Percentiles rank a stretch among this genome's conserved stretches.
Evolutionary conservation across 2,797 vertebrate genomes (phyloP).

Genomic region (Cryptoprocta ferox): DNA sequence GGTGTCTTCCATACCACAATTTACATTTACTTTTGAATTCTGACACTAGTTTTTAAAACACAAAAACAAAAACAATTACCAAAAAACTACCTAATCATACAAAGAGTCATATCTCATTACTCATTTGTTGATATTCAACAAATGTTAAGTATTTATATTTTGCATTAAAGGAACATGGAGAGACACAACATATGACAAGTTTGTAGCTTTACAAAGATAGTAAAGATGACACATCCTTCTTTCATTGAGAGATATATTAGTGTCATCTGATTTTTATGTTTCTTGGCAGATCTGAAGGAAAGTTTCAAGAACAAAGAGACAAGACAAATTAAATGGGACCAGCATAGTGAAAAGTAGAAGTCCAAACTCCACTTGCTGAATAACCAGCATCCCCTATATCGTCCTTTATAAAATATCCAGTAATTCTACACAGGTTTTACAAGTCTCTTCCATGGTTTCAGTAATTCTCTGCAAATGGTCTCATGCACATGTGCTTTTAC

Average conservation of each 20-base stretch:
- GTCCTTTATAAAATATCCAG: background rate
- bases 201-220: background rate
- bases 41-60: background rate
- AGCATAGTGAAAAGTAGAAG: background rate
- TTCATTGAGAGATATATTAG: background rate
- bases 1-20: background rate
- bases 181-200: background rate
- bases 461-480: background rate
- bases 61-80: background rate
- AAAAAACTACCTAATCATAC: background rate
- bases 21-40: slow-evolving; percentile 22
- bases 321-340: slow-evolving; percentile 7
- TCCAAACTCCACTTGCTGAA: background rate
- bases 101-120: slow-evolving; percentile 35
- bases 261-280: slow-evolving; percentile 20
- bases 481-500: background rate
- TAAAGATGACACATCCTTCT: slow-evolving; percentile 13
- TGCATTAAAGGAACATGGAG: background rate
- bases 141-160: background rate
- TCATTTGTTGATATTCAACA: background rate
- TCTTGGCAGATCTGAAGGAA: slow-evolving; percentile 44
- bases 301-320: slow-evolving; percentile 1
- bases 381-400: background rate
- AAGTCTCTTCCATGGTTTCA: background rate
- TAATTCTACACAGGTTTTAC: background rate